Base-by-base conservation (phyloP, 1,140 invertebrate species). In the Brachionus sp. region DNA sequence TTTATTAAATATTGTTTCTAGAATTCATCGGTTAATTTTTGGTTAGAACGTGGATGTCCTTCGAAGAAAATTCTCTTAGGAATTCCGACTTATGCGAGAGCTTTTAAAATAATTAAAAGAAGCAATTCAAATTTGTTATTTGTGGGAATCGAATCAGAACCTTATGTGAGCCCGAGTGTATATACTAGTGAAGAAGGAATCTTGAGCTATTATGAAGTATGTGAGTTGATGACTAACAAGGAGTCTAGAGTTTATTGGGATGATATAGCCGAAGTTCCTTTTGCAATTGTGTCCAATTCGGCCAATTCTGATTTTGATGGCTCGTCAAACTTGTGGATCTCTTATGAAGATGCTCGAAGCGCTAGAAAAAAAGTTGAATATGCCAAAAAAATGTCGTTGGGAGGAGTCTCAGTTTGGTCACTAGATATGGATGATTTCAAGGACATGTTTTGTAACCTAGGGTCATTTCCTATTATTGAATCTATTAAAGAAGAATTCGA, bases 331-430 rank as follows among this genome's bases (percentile, higher is more conserved):
- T 62, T 73, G 37, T 83, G 64, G 82, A 83, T 83, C 53, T 64
- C 53, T n/a, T 83, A 83, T 64, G 82, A 83, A 9, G 77, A 80
- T n/a, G 77, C 77, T 16, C 16, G 62, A 0, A 80, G 77, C 57
- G 46, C 77, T 19, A 57, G 77, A 57, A 80, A 80, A 66, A 80
- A 86, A 87, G 88, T 95, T 94, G 93, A 92, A 25, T 98, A 95
- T 94, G 91, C 98, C 42, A 95, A 95, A 86, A 92, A 93, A 53
- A 93, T 93, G 77, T 93, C 93, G 13, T 96, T 93, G 86, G 96
- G 93, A 29, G 97, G 97, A 6, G 95, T 95, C 25, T 97, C 98
- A 95, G 93, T 96, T 0, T 98, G 96, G 96, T 95, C 95, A 0
- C 91, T 98, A 0, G 95, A 98, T 86, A 95, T 98, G 93, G 96